Conservation (phyloP, 2,888 invertebrate genomes). For the Lochmaea crataegi region DNA sequence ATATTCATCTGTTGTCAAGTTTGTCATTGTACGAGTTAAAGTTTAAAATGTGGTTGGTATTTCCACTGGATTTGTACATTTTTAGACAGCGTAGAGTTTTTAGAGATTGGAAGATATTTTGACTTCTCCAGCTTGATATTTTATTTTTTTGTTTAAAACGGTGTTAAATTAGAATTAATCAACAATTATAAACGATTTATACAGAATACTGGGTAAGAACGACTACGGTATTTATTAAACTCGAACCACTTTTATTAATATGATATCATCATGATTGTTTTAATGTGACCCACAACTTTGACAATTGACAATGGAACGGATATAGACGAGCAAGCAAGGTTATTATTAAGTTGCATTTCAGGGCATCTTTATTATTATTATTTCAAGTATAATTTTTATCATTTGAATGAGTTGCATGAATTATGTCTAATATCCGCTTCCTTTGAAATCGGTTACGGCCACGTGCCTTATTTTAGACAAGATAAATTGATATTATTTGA, state of each 20-base stretch:
- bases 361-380: constrained; percentile 18
- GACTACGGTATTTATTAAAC: background rate
- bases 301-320: constrained; percentile 28
- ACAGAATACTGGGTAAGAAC: constrained; percentile 5
- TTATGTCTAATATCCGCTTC: constrained; percentile 21
- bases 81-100: no score
- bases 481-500: background rate
- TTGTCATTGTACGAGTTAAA: no score
- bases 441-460: background rate
- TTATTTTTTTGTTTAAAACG: no score
- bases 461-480: constrained; percentile 2
- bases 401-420: constrained; percentile 16
- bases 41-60: no score
- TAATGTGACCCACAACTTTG: constrained; percentile 28
- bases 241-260: constrained; percentile 15
- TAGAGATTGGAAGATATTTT: no score
- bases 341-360: constrained; percentile 9
- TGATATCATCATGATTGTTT: constrained; percentile 25
- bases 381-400: constrained; percentile 13
- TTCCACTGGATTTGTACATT: no score
- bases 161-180: background rate
- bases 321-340: constrained; percentile 9
- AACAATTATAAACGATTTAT: constrained; percentile 10
- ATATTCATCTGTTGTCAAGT: no score
- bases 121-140: no score